Evolutionary conservation across 2,113 vertebrate genomes (phyloP), one percentile per base, ranked within the genome.

Genomic region (Alouatta palliata): DNA sequence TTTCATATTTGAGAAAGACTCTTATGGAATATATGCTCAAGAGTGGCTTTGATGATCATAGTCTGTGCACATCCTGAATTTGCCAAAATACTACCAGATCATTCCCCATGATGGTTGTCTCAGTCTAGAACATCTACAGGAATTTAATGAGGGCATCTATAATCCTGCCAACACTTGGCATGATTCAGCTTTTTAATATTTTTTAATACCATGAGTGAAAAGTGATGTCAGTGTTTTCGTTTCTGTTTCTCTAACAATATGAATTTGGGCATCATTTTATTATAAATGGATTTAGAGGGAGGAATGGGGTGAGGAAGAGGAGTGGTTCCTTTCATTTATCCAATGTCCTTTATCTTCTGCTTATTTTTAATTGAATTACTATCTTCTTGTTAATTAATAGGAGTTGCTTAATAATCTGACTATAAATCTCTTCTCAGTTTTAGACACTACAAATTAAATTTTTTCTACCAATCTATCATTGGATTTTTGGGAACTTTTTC

Each of bases 181-280:
- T 40, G 47, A 43, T 87, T 91, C 80, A 75, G 54, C n/a, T 66
- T 98, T 97, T 91, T 80, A 54, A 64, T 64, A 95, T 88, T 83
- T 91, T 56, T 92, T 61, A 95, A 9, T 86, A 54, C 4, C 14
- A 14, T 95, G 52, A 86, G n/a, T 82, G 88, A 96, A 94, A 89
- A 81, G 4, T 97, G 94, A 91, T 61, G 27, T 95, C 95, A 94
- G 70, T 75, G n/a, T 86, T 96, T 96, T 58, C 25, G 84, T 91
- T 84, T 89, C 61, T 73, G 83, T 91, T 94, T 79, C 64, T 93
- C 30, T 97, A 83, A 77, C 3, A 68, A 68, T 2, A 85, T 90
- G 49, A 71, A 88, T 88, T 90, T 87, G 43, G 20, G 8, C 84
- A 96, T 90, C 7, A 40, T 85, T 71, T 94, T 58, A 58, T 93